These are phyloP conservation scores for Bos indicus DNA, from an alignment of 2,113 vertebrate species.

Conservation along the genomic window DNA sequence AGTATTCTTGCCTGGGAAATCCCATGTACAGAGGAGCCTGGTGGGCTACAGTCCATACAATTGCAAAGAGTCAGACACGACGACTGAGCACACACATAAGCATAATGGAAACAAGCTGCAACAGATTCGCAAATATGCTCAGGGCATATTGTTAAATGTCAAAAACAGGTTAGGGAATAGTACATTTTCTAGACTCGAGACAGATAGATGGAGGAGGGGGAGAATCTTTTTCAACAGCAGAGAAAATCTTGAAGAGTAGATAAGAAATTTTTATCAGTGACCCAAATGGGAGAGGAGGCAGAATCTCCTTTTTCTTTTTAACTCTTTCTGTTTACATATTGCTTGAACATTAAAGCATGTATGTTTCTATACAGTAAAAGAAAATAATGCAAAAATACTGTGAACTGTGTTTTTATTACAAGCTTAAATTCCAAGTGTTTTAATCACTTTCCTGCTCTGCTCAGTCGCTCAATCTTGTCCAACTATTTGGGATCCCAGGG, in stretches of 20 bases:
- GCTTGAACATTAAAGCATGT: neutral
- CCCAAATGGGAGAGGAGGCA: neutral
- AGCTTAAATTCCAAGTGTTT: neutral
- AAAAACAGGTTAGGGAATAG: neutral
- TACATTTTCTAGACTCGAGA: rapidly evolving
- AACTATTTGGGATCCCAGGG: neutral
- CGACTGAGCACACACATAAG: neutral
- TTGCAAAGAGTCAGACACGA: neutral
- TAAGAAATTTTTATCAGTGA: neutral
- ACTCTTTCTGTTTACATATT: neutral
- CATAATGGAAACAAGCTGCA: neutral
- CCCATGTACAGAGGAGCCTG: neutral
- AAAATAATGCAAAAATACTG: neutral
- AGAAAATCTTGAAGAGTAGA: neutral
- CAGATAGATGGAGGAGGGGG: neutral
- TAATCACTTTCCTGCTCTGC: neutral
- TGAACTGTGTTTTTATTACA: neutral
- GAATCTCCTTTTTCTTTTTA: neutral
- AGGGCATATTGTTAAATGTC: too few relatives aligned
- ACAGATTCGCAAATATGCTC: neutral
- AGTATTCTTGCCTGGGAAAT: neutral
- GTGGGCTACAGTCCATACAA: neutral
- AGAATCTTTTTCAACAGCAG: neutral
- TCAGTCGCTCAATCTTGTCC: neutral
- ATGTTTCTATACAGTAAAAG: neutral